Base-by-base conservation (phyloP, 2,888 invertebrate genomes). In the Amiota mariae region DNA sequence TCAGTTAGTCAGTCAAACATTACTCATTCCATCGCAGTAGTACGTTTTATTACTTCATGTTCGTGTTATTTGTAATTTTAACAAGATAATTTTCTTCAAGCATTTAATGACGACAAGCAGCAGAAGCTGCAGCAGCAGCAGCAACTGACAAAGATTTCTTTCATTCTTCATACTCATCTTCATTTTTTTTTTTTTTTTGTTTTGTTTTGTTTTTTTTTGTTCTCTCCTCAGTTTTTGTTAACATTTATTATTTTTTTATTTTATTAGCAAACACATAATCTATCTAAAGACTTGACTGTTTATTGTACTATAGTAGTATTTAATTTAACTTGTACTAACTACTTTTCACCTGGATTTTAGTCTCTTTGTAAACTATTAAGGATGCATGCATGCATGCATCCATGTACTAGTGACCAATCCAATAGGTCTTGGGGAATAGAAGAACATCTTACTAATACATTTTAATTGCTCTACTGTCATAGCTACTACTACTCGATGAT, bases 21-120 rank as follows among this genome's bases (percentile, higher is more conserved):
- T 82, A 84, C 81, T 82, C 82, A 86, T 85, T 84, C 80, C 79
- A 36, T 36, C 36, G 36, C 6, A 36, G 80, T 36, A 36, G 80
- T 80, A 79, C 81, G 80, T 86, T 87, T 87, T 87, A 88, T 84
- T 85, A 80, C 85, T 84, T 74, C 81, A 83, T 81, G 82, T 85
- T 88, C 86, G 85, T 88, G 89, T 88, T 88, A 88, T 88, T 88
- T 88, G 88, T 88, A 88, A 88, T 87, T 88, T 88, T 88, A 88
- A 88, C 88, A 88, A 88, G 88, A 88, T 88, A 88, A 88, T 88
- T 88, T 88, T 88, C 82, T 82, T 88, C 85, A 84, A 85, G 84
- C 88, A 86, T 88, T 88, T 88, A 88, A 88, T 88, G 88, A 36
- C 36, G 36, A 86, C 85, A 77, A 79, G 74, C 64, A 51, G 13